These are phyloP conservation scores for Monopis laevigella DNA, from an alignment of 2,888 invertebrate species.

Conservation along the genomic window DNA sequence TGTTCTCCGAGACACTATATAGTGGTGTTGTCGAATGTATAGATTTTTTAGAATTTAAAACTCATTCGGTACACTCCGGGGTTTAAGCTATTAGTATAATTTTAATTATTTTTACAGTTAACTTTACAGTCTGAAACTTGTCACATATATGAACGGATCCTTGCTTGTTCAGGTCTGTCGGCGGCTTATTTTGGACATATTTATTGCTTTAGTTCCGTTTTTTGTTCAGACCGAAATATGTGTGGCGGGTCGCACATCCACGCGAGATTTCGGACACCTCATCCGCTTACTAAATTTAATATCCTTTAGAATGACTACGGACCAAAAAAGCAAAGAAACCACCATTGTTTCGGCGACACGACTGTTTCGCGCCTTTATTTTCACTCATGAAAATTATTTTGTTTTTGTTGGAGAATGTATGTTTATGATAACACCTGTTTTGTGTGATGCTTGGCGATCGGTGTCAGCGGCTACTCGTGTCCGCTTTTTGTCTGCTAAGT, in stretches of 20 bases:
- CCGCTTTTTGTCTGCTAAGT: constrained; percentile 65
- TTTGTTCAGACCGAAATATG: constrained; percentile 67
- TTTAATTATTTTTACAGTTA: too few relatives aligned
- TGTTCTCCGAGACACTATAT: too few relatives aligned
- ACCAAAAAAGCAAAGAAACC: constrained; percentile 57
- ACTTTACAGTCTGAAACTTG: too few relatives aligned
- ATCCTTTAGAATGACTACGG: constrained; percentile 57
- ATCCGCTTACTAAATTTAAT: constrained; percentile 66
- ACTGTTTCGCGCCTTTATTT: constrained; percentile 8
- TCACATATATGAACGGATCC: too few relatives aligned
- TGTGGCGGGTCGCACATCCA: constrained; percentile 69
- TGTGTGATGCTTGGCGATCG: constrained; percentile 62
- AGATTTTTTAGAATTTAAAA: too few relatives aligned
- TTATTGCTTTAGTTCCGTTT: constrained; percentile 69
- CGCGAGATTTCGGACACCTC: constrained; percentile 69
- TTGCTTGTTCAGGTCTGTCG: constrained; percentile 42
- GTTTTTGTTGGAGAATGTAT: constrained; percentile 66
- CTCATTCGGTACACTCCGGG: too few relatives aligned
- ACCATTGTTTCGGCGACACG: constrained; percentile 66
- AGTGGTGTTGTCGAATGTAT: too few relatives aligned
- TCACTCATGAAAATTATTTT: constrained; percentile 67
- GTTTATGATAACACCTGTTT: constrained; percentile 69
- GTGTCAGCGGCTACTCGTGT: constrained; percentile 60
- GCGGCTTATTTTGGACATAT: constrained; percentile 67
- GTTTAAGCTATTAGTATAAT: too few relatives aligned